phyloP scores from a whole-genome alignment of 2,888 invertebrate species.

The Pinctada fucata region DNA sequence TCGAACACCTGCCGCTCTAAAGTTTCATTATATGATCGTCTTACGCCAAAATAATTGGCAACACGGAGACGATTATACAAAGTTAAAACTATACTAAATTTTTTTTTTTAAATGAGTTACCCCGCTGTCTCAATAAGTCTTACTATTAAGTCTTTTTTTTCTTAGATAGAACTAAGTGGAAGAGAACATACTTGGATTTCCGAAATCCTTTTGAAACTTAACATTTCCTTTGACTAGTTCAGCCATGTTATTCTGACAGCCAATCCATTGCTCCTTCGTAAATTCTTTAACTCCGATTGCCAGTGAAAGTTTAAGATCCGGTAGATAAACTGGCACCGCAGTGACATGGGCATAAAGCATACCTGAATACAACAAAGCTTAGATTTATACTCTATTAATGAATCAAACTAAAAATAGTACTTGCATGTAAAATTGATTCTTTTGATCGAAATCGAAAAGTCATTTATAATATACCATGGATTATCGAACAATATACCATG shows the following conservation, averaged over 20 bases:
- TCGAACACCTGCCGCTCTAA: too few species aligned
- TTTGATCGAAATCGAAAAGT: too few species aligned
- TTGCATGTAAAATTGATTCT: slow-evolving; percentile 19
- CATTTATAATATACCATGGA: too few species aligned
- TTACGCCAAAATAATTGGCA: too few species aligned
- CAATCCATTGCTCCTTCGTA: slow-evolving; percentile 35
- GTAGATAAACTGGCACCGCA: slow-evolving; percentile 52
- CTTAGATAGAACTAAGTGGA: not conserved
- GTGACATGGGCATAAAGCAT: slow-evolving; percentile 28
- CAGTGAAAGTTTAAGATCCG: slow-evolving; percentile 45
- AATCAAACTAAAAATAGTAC: not conserved
- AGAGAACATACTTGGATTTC: slow-evolving; percentile 30
- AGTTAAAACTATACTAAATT: too few species aligned
- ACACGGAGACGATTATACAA: too few species aligned
- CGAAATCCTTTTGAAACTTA: slow-evolving; percentile 21
- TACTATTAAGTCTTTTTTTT: too few species aligned
- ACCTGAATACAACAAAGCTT: slow-evolving; percentile 16
- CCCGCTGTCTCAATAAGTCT: too few species aligned
- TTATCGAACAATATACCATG: too few species aligned
- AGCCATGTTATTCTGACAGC: slow-evolving; percentile 17
- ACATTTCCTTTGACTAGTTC: slow-evolving; percentile 26
- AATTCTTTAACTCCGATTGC: slow-evolving; percentile 46
- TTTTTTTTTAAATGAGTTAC: too few species aligned
- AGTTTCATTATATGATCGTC: too few species aligned
- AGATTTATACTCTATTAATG: not conserved